phyloP scores from a whole-genome alignment of 2,113 vertebrate genomes.

The Phylloscopus trochilus region DNA sequence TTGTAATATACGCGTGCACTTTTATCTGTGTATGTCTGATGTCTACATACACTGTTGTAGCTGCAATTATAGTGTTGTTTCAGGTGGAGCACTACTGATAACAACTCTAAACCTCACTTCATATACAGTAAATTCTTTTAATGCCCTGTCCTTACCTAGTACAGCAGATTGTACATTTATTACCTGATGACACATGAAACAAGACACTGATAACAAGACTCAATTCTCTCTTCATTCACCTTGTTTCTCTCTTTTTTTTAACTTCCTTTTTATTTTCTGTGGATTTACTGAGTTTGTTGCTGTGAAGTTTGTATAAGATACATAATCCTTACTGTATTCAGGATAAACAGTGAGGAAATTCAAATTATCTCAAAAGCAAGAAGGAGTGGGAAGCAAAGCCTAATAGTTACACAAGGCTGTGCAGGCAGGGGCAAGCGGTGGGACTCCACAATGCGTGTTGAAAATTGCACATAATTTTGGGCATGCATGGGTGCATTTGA shows the following conservation, averaged over 20 bases:
- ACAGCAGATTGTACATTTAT: constrained; percentile 1
- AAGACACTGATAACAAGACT: neutral
- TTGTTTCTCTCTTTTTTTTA: neutral
- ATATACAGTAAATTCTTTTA: constrained; percentile 14
- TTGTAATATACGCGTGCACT: neutral
- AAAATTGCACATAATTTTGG: neutral
- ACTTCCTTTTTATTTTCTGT: neutral
- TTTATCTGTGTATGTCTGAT: neutral
- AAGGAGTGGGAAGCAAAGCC: neutral
- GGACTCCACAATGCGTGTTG: neutral
- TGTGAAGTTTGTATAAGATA: neutral
- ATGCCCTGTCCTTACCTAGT: neutral
- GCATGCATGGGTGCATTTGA: neutral
- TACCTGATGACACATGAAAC: neutral
- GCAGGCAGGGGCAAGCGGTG: neutral
- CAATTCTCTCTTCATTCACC: neutral
- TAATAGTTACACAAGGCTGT: neutral
- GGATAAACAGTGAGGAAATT: neutral
- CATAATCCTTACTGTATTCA: neutral
- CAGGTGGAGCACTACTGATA: neutral
- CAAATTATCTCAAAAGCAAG: neutral
- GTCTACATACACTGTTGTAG: neutral
- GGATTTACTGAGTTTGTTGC: neutral
- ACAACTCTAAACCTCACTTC: neutral
- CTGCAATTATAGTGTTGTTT: constrained; percentile 22